Evolutionary conservation across 2,888 invertebrate species (phyloP).

Genomic region (Plagodis dolabraria): DNA sequence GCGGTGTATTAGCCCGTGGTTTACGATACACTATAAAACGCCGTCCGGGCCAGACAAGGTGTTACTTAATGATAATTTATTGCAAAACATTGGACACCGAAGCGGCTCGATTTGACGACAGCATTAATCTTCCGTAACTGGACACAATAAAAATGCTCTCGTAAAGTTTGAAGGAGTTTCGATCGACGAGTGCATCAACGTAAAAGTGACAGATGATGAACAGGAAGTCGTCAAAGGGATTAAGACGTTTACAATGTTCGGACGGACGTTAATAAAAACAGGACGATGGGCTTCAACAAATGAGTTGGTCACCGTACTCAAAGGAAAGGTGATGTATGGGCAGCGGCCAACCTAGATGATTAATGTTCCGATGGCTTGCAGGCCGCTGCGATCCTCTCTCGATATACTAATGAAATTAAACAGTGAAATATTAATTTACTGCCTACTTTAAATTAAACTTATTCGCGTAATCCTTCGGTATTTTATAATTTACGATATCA

Average conservation of each 20-base stretch:
- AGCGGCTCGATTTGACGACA: constrained; percentile 65
- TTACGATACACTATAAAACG: constrained; percentile 73
- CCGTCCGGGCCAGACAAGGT: constrained; percentile 67
- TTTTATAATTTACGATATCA: constrained; percentile 8
- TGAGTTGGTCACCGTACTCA: constrained; percentile 62
- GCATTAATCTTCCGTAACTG: constrained; percentile 77
- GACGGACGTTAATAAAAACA: constrained; percentile 69
- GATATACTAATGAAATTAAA: constrained; percentile 52
- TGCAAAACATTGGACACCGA: constrained; percentile 68
- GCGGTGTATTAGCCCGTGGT: constrained; percentile 60
- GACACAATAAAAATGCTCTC: constrained; percentile 60
- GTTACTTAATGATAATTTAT: constrained; percentile 83
- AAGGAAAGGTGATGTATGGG: constrained; percentile 72
- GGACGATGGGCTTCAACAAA: constrained; percentile 65
- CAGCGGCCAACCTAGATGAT: constrained; percentile 63
- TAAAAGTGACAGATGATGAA: constrained; percentile 43
- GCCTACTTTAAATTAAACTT: constrained; percentile 14
- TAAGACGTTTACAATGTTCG: constrained; percentile 77
- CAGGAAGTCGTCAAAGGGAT: constrained; percentile 75
- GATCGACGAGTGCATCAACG: constrained; percentile 57
- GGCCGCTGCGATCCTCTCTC: constrained; percentile 45
- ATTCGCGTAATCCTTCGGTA: constrained; percentile 7
- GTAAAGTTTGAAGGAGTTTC: constrained; percentile 55
- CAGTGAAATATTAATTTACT: constrained; percentile 49
- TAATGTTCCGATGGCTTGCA: constrained; percentile 62